These are phyloP conservation scores for Clamator glandarius DNA, from an alignment of 2,797 vertebrate species.

Conservation along the genomic window DNA sequence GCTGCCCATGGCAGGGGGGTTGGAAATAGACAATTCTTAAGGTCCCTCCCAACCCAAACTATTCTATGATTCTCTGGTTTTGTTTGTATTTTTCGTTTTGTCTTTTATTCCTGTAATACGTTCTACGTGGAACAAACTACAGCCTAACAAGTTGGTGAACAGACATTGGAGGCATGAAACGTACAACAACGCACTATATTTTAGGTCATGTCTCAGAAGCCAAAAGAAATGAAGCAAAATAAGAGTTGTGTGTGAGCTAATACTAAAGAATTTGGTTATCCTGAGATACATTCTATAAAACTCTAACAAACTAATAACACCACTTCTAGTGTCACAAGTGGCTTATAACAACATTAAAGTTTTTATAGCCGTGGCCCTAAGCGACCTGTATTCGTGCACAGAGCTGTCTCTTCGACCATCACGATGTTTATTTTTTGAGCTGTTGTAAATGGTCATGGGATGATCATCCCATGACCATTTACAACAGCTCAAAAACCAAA, in stretches of 20 bases:
- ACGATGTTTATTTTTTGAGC: rapidly evolving
- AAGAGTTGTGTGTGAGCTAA: background rate
- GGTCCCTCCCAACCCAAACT: too few species aligned
- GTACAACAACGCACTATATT: background rate
- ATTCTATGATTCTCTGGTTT: background rate
- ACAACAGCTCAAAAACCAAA: too few species aligned
- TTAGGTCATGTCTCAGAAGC: background rate
- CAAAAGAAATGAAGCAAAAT: background rate
- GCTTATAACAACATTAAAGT: background rate
- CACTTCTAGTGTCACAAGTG: background rate
- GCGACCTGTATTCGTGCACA: background rate
- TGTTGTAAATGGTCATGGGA: background rate
- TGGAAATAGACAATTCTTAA: too few species aligned
- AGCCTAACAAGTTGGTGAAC: background rate
- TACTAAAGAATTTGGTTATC: background rate
- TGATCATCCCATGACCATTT: too few species aligned
- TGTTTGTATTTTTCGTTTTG: background rate
- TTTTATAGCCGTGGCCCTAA: background rate
- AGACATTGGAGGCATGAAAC: background rate
- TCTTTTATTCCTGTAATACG: background rate
- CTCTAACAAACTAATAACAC: background rate
- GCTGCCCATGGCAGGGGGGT: too few species aligned
- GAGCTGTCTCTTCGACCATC: background rate
- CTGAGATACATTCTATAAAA: background rate
- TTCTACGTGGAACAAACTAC: background rate